Percentiles rank a stretch among this genome's conserved stretches.
phyloP scores from a whole-genome alignment of 1,140 invertebrate species.

The Mactra quadrangularis region DNA sequence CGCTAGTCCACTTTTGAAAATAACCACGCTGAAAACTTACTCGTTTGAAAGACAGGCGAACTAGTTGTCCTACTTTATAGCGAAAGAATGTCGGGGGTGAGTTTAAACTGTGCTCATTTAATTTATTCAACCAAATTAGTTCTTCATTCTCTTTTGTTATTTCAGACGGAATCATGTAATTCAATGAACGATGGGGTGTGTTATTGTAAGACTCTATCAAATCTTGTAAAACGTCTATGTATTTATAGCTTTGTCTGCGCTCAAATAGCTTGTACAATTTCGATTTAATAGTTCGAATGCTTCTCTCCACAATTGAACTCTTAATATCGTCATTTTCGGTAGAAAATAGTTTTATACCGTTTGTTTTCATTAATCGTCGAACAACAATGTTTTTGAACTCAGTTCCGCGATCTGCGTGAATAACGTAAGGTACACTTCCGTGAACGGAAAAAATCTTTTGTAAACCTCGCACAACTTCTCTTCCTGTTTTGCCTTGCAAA shows the following conservation, averaged over 20 bases:
- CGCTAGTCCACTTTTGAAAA: slow-evolving; percentile 60
- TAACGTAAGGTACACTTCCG: background rate
- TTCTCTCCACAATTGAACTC: background rate
- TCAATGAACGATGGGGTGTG: background rate
- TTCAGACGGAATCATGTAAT: background rate
- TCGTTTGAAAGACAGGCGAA: slow-evolving; percentile 53
- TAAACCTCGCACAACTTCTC: background rate
- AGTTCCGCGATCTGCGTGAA: background rate
- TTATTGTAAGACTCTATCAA: background rate
- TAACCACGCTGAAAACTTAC: slow-evolving; percentile 53
- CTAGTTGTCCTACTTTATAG: slow-evolving; percentile 51
- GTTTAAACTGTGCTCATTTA: no score
- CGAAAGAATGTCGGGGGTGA: no score
- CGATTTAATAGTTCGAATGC: slow-evolving; percentile 3
- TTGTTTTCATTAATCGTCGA: background rate
- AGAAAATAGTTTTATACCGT: slow-evolving; percentile 4
- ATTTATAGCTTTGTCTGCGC: background rate
- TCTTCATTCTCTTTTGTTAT: slow-evolving; percentile 6
- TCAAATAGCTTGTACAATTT: slow-evolving; percentile 13
- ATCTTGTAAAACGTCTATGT: slow-evolving; percentile 5
- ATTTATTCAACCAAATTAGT: background rate
- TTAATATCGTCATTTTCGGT: slow-evolving; percentile 17
- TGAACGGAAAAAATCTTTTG: background rate
- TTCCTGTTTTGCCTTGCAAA: background rate
- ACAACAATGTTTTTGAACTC: background rate